A percentile compares a stretch with the other conserved stretches of the same genome.
phyloP scores from a whole-genome alignment of 2,888 invertebrate species.

The Oeneis ivallda region DNA sequence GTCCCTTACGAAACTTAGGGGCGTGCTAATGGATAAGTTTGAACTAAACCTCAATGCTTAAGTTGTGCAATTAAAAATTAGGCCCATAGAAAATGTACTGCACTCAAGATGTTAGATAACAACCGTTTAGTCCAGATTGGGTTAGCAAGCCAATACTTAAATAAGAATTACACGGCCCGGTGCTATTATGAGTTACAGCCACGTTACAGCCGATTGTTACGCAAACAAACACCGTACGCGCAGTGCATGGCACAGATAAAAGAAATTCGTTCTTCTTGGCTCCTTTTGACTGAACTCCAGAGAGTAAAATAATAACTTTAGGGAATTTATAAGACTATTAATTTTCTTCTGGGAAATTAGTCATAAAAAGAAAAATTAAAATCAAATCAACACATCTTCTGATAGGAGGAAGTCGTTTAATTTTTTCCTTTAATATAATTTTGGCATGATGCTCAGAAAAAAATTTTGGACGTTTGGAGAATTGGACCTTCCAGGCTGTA shows the following conservation, averaged over 20 bases:
- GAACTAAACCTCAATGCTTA: neutral
- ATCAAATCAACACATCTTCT: too few species aligned
- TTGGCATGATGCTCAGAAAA: too few species aligned
- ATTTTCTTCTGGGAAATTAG: too few species aligned
- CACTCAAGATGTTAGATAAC: constrained; percentile 26
- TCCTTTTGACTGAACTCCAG: neutral
- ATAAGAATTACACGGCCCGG: constrained; percentile 46
- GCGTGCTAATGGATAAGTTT: neutral
- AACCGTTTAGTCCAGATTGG: constrained; percentile 36
- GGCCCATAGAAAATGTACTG: constrained; percentile 3
- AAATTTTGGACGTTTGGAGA: too few species aligned
- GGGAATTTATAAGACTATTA: too few species aligned
- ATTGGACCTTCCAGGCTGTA: too few species aligned
- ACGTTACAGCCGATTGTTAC: constrained; percentile 48
- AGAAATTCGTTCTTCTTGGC: constrained; percentile 15
- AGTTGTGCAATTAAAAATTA: constrained; percentile 16
- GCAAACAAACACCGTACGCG: constrained; percentile 39
- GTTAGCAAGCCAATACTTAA: constrained; percentile 40
- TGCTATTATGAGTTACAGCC: constrained; percentile 46
- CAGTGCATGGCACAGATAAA: constrained; percentile 27
- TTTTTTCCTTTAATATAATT: too few species aligned
- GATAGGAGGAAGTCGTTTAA: too few species aligned
- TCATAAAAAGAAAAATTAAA: too few species aligned
- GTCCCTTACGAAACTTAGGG: constrained; percentile 3
- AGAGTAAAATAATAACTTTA: neutral